These are phyloP conservation scores for Beroe forskalii DNA, from an alignment of 37 sponge, comb jelly and placozoan species.

Conservation along the genomic window DNA sequence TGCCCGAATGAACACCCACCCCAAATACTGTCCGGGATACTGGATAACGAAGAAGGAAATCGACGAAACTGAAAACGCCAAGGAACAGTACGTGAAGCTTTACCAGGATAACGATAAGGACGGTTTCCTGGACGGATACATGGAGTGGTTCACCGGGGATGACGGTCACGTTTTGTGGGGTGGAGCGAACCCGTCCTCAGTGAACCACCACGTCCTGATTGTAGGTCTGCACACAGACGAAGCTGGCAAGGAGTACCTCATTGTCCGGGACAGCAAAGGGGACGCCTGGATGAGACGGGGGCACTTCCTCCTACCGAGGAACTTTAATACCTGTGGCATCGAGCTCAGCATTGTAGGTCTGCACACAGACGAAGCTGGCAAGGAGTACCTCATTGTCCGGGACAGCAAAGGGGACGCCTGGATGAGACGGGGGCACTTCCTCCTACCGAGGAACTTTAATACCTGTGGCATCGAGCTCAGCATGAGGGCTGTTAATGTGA, in stretches of 20 bases:
- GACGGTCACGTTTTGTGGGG: constrained; percentile 39
- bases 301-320: neutral
- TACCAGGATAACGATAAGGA: constrained; percentile 22
- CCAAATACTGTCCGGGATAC: neutral
- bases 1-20: neutral
- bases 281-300: constrained; percentile 46
- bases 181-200: neutral
- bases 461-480: constrained; percentile 2
- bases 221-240: neutral
- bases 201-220: neutral
- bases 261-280: constrained; percentile 34
- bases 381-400: constrained; percentile 9
- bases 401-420: constrained; percentile 37
- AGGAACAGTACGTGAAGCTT: neutral
- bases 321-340: neutral
- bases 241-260: constrained; percentile 2
- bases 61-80: neutral
- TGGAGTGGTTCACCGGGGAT: constrained; percentile 6
- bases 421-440: constrained; percentile 51
- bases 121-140: constrained; percentile 7
- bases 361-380: neutral
- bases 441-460: neutral
- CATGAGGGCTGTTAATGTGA: neutral
- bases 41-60: neutral
- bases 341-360: constrained; percentile 1